Base-by-base conservation (phyloP, 1,140 invertebrate species). In the Choristoneura fumiferana region DNA sequence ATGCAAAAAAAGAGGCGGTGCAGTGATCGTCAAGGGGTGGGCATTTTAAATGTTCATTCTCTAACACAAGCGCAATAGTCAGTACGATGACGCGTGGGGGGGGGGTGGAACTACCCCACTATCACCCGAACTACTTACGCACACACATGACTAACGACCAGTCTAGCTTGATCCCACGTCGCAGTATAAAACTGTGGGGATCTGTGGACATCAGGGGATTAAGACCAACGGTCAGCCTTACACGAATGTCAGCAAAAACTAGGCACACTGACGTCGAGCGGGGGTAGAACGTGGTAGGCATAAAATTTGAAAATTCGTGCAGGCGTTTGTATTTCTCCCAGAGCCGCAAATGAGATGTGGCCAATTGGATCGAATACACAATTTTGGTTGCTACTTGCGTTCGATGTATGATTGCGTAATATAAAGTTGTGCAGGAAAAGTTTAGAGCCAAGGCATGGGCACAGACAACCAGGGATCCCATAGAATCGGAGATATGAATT, bases 11-110 rank as follows among this genome's bases (percentile, higher is more conserved):
- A 77, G 79, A 85, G 82, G 84, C 82, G 63, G 81, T 74, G 60
- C 65, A 69, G 69, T 81, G 80, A 84, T 87, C 76, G 84, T 85
- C 84, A 87, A 79, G 77, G 81, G 81, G 81, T 67, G 78, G 79
- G 82, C 71, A 84, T 87, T 87, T 87, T 83, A 87, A 84, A 87
- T 84, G 82, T 84, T 80, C 81, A 73, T 83, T 79, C 78, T 81
- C 84, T 87, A 87, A 87, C 82, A 87, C 84, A 85, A 63, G 73
- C 81, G 82, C 81, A 84, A 78, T 74, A 80, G 84, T 87, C 81
- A 82, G 69, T 65, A 63, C 71, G 81, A 87, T 87, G 82, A 87
- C 79, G 80, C 71, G 72, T 58, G 71, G 81, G 74, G 78, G 77
- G 81, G 73, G n/a, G n/a, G n/a, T n/a, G n/a, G n/a, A n/a, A n/a